Evolutionary conservation across 1,140 invertebrate species (phyloP).

Genomic region (Listronotus oregonensis): DNA sequence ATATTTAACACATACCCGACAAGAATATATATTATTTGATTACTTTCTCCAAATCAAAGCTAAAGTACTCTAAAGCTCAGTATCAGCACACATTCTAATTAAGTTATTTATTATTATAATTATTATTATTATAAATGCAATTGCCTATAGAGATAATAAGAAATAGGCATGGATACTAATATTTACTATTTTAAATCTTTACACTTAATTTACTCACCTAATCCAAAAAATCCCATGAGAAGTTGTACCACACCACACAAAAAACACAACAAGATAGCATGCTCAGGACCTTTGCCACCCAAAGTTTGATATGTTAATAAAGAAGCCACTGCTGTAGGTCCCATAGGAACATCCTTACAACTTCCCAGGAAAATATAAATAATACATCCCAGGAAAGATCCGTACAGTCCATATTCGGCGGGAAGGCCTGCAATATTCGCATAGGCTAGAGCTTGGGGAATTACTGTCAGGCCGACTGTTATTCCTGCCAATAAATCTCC

Average conservation of each 20-base stretch:
- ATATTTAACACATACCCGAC: neutral
- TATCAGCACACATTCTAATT: no score
- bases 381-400: constrained; percentile 88
- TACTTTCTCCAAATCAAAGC: no score
- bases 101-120: no score
- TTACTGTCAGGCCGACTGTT: constrained; percentile 84
- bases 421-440: constrained; percentile 81
- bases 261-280: constrained; percentile 82
- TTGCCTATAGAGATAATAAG: no score
- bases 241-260: constrained; percentile 80
- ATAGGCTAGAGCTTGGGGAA: constrained; percentile 83
- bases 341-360: constrained; percentile 87
- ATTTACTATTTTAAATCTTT: no score
- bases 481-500: constrained; percentile 84
- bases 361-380: constrained; percentile 90
- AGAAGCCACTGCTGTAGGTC: constrained; percentile 84
- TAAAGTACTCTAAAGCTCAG: no score
- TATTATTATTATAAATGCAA: no score
- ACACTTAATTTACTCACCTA: constrained; percentile 64
- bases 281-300: constrained; percentile 67
- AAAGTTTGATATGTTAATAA: constrained; percentile 79
- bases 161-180: no score
- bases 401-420: constrained; percentile 85
- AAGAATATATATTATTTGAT: neutral
- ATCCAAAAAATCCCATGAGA: constrained; percentile 83